Evolutionary conservation across 1,140 invertebrate genomes (phyloP).

Genomic region (Akabosia matsudoensis): DNA sequence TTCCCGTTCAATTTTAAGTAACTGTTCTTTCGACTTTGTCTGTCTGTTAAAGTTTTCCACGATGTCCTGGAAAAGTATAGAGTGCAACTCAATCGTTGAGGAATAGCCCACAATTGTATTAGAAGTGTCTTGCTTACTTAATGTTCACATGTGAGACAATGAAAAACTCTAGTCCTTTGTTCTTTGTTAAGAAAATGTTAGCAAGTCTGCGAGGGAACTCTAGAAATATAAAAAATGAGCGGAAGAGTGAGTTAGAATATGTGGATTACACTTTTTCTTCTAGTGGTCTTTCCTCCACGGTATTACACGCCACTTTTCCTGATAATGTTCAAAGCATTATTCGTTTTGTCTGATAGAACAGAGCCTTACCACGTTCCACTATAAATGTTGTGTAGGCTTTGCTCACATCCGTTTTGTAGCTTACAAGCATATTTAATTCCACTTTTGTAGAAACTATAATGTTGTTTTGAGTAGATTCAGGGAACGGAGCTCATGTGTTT

Average conservation of each 20-base stretch:
- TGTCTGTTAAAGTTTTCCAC: too few species aligned
- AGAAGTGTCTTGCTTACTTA: neutral
- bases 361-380: too few species aligned
- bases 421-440: neutral
- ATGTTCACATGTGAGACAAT: neutral
- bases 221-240: neutral
- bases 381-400: too few species aligned
- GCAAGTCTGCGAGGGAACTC: too few species aligned
- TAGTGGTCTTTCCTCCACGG: neutral
- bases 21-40: too few species aligned
- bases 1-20: too few species aligned
- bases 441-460: neutral
- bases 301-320: neutral
- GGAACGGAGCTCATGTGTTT: neutral
- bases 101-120: constrained; percentile 4
- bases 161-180: neutral
- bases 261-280: neutral
- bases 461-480: neutral
- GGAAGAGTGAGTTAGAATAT: neutral
- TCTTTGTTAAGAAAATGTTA: neutral
- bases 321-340: neutral
- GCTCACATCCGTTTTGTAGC: neutral
- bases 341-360: neutral
- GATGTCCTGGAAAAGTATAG: neutral
- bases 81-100: neutral